These are phyloP conservation scores for Amblyjoppa fuscipennis DNA, from an alignment of 2,888 invertebrate genomes.

Conservation along the genomic window DNA sequence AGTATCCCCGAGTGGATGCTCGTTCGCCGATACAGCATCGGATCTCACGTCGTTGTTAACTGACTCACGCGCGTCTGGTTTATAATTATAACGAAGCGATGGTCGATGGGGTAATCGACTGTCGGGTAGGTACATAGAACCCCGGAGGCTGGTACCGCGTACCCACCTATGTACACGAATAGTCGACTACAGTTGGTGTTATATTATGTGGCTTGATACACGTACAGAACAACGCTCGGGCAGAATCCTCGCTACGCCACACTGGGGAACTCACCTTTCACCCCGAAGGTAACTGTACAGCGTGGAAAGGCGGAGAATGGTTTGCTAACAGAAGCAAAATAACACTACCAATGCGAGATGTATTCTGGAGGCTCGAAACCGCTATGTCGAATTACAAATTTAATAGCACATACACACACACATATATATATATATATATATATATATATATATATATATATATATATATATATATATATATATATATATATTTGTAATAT, in stretches of 20 bases:
- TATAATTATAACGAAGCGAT: constrained; percentile 65
- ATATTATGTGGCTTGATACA: constrained; percentile 40
- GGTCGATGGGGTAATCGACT: constrained; percentile 70
- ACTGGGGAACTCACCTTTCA: constrained; percentile 77
- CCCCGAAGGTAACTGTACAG: constrained; percentile 78
- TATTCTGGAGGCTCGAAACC: constrained; percentile 53
- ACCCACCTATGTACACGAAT: constrained; percentile 12
- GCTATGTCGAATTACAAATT: constrained; percentile 56
- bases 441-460: not conserved
- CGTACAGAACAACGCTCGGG: constrained; percentile 24
- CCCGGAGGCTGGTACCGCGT: not conserved
- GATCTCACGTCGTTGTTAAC: constrained; percentile 38
- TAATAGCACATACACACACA: not conserved
- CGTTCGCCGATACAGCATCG: constrained; percentile 9
- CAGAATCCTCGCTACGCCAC: constrained; percentile 51
- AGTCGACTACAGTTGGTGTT: constrained; percentile 15
- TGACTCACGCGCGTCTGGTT: constrained; percentile 46
- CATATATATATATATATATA: constrained; percentile 12
- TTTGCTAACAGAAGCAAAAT: constrained; percentile 71
- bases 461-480: constrained; percentile 15
- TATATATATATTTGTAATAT: not conserved
- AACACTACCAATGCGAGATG: constrained; percentile 65
- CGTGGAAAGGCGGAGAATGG: constrained; percentile 74
- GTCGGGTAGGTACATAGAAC: constrained; percentile 52
- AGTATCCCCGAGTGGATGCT: not conserved